These are phyloP conservation scores for Stenurella melanura DNA, from an alignment of 2,888 invertebrate genomes.

Conservation along the genomic window DNA sequence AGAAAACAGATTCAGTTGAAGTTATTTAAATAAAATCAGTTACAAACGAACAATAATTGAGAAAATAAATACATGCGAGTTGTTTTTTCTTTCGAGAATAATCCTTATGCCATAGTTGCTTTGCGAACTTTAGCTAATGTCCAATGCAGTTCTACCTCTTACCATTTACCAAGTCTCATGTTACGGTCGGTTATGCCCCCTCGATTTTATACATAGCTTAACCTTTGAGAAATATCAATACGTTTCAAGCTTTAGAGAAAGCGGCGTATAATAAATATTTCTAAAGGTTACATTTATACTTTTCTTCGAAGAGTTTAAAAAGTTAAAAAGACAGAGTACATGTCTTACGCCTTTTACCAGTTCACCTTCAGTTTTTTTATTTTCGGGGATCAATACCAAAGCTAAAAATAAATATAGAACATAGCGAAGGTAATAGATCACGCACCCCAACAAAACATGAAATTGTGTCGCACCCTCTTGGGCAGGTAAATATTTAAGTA, in stretches of 20 bases:
- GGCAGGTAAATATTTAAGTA: conserved; percentile 35
- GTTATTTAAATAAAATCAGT: no score
- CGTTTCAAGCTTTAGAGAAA: background rate
- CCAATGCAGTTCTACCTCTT: background rate
- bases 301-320: conserved; percentile 7
- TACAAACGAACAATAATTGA: no score
- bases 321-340: conserved; percentile 5
- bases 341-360: background rate
- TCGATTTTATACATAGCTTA: conserved; percentile 7
- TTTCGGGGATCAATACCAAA: conserved; percentile 23
- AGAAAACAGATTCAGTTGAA: no score
- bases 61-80: no score
- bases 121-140: background rate
- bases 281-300: background rate
- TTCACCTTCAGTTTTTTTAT: background rate
- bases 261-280: background rate
- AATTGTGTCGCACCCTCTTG: conserved; percentile 27
- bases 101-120: background rate
- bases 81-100: background rate
- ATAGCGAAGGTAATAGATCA: conserved; percentile 16
- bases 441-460: conserved; percentile 19
- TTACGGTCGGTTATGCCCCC: background rate
- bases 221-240: conserved; percentile 17
- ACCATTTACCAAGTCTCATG: background rate
- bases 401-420: conserved; percentile 24